Percentiles rank a stretch among this genome's conserved stretches.
Evolutionary conservation across 2,113 vertebrate species (phyloP).

Genomic region (Thalassoma bifasciatum): DNA sequence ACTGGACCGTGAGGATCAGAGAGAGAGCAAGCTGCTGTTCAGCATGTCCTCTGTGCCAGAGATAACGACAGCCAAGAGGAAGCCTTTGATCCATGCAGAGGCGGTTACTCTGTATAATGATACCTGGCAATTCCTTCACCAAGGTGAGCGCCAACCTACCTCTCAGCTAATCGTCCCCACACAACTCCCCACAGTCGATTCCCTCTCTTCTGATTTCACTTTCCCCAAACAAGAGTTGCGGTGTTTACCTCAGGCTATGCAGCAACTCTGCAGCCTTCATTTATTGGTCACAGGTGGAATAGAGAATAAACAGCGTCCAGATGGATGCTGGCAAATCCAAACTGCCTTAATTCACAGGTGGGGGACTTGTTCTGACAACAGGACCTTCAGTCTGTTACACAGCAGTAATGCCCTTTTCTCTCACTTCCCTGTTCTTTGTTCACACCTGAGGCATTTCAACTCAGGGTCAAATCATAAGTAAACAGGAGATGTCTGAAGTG

Average conservation of each 20-base stretch:
- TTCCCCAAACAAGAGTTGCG: constrained; percentile 43
- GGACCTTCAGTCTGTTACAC: neutral
- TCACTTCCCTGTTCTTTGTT: constrained; percentile 21
- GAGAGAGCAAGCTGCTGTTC: constrained; percentile 33
- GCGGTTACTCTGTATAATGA: constrained; percentile 63
- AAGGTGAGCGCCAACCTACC: constrained; percentile 46
- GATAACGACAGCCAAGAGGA: constrained; percentile 67
- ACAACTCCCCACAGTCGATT: constrained; percentile 32
- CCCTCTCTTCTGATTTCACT: constrained; percentile 43
- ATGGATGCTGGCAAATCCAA: constrained; percentile 45
- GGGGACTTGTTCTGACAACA: constrained; percentile 16
- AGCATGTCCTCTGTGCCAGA: constrained; percentile 48
- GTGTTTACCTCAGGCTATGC: constrained; percentile 56
- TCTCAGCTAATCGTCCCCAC: constrained; percentile 23
- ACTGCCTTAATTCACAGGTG: constrained; percentile 41
- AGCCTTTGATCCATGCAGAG: constrained; percentile 67
- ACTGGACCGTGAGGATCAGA: constrained; percentile 36
- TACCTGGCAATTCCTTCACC: constrained; percentile 52
- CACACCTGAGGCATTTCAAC: neutral
- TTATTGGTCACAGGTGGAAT: constrained; percentile 61
- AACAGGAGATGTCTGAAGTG: constrained; percentile 35
- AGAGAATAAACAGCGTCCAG: constrained; percentile 52
- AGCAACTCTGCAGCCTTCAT: constrained; percentile 27
- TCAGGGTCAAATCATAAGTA: constrained; percentile 39
- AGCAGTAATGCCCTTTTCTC: neutral